Conservation (phyloP, 2,113 vertebrate genomes). For the Pseudorasbora parva region DNA sequence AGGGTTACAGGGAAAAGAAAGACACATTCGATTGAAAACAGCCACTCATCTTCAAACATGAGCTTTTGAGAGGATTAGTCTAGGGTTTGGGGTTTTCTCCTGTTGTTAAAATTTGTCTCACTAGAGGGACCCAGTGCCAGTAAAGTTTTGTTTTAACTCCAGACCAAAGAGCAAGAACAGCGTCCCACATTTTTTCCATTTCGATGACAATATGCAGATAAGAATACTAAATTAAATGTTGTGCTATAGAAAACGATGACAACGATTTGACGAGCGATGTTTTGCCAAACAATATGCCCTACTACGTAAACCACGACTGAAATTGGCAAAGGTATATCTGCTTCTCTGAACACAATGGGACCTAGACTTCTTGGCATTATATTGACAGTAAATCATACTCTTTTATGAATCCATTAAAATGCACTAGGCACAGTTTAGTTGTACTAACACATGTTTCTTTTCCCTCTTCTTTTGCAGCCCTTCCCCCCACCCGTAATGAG, state of each 20-base stretch:
- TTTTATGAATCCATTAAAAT: conserved; percentile 43
- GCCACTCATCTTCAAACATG: conserved; percentile 34
- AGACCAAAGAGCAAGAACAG: neutral
- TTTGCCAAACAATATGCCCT: neutral
- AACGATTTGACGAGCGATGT: conserved; percentile 7
- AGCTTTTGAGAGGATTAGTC: conserved; percentile 52
- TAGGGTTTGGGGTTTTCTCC: conserved; percentile 45
- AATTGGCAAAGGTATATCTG: conserved; percentile 5
- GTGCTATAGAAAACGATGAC: neutral
- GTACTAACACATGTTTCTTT: conserved; percentile 52
- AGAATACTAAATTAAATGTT: neutral
- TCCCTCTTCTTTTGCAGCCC: conserved; percentile 32
- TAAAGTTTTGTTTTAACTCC: conserved; percentile 26
- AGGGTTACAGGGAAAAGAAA: conserved; percentile 29
- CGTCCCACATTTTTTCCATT: neutral
- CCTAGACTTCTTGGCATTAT: conserved; percentile 10
- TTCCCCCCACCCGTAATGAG: conserved; percentile 13
- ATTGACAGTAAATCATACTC: conserved; percentile 30
- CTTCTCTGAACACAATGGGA: neutral
- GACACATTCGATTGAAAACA: conserved; percentile 38
- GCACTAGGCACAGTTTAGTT: conserved; percentile 41
- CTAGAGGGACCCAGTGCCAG: conserved; percentile 53
- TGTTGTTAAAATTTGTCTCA: conserved; percentile 55
- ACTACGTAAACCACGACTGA: conserved; percentile 14
- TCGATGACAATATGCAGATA: neutral